Base-by-base conservation (phyloP, 2,797 vertebrate species). In the Melopsittacus undulatus region DNA sequence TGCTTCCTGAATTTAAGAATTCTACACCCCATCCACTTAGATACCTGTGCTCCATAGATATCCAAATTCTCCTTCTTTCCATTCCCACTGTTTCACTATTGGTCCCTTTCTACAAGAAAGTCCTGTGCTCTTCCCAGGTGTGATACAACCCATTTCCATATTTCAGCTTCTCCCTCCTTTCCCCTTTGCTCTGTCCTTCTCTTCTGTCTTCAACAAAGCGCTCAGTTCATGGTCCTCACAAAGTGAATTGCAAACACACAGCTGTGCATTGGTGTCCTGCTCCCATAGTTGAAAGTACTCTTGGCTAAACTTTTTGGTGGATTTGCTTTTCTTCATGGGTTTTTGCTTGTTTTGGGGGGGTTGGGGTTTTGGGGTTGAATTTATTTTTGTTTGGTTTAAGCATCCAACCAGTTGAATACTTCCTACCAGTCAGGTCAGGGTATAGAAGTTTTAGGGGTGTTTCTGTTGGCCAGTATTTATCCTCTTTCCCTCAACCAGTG, bases 1-100 rank as follows among this genome's bases (percentile, higher is more conserved):
- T 59, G 5, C 15, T 86, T 82, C 43, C 51, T 63, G 20, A 56
- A 30, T 78, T 69, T 57, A 48, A 81, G 48, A 29, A 26, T 16
- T 36, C 52, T 73, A 45, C 16, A 9, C 21, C 18, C 40, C 18
- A 42, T 75, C 19, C 20, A 4, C 8, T 24, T 34, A 57, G 56
- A 17, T 57, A 7, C 56, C 22, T 57, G 22, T 57, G 24, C 22
- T 57, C n/a, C 14, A 10, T 19, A 57, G 19, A 2, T 70, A 14
- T 23, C 14, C n/a, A 38, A 83, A 56, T 78, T 69, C 59, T 92
- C 7, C 11, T 77, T 32, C 68, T 94, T 91, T 87, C 54, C 43
- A 38, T 73, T 78, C 54, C 20, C n/a, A 22, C 5, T 67, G n/a
- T 64, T 82, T 84, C 26, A 14, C 30, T 79, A 46, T 73, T 90